Evolutionary conservation across 2,797 vertebrate genomes (phyloP), one percentile per base, ranked within the genome.

Genomic region (Lophius americanus): DNA sequence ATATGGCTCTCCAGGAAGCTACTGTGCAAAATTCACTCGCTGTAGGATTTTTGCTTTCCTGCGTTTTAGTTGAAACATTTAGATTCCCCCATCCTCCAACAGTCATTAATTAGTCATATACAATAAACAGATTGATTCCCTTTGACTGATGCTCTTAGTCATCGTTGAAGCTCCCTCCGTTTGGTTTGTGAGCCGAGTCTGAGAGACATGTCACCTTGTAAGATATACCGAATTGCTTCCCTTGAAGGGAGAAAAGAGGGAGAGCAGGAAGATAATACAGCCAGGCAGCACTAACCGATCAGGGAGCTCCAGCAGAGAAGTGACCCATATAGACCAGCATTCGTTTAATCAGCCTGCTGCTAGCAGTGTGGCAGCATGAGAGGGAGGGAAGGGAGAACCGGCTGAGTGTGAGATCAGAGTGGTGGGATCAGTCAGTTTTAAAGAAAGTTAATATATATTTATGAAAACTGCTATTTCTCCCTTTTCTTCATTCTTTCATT

Each of bases 281-380:
- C 79, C 85, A 93, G 92, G 87, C 89, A 91, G 89, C 87, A 92
- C 90, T 92, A 92, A 93, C 88, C 88, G 92, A 94, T 92, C 90
- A 89, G 85, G 89, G 91, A 86, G 77, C 88, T 90, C 93, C 92
- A 88, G 90, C 92, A 92, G 93, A 87, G 92, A 92, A 91, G 86
- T 91, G 92, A 92, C 92, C 92, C 90, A 92, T 86, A 93, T 93
- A 92, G 86, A 84, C 86, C 87, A 75, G 63, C 63, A 84, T 82
- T 92, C 85, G 76, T 93, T 92, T 92, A 94, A 93, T 93, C 92
- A 93, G 91, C 86, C 89, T 87, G 88, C 89, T 83, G 78, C 86
- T 85, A 86, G 86, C 84, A 77, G 80, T 23, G 12, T 77, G 62
- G 79, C 32, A 55, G 78, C 56, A 62, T 37, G 67, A 72, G 53